A percentile compares a stretch with the other conserved stretches of the same genome.
Conservation (phyloP, 2,113 vertebrate genomes). For the Rhynchomys soricoides region DNA sequence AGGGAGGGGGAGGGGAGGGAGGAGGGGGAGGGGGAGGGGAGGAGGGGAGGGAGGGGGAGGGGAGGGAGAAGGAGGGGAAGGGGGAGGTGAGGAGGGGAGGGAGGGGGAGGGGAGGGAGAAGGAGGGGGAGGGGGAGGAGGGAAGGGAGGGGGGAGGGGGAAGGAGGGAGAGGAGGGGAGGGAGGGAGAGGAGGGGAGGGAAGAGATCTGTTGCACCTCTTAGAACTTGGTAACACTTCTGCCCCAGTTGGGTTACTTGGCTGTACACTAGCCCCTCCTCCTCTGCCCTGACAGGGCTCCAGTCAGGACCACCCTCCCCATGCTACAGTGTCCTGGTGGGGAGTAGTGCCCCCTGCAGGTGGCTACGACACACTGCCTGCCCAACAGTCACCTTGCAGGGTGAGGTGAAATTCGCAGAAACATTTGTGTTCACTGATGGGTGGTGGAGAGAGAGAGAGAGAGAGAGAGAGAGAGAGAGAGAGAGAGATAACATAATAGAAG, state of each 20-base stretch:
- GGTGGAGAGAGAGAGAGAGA: no score
- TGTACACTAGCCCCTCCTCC: no score
- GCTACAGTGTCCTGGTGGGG: background rate
- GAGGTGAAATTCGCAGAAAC: background rate
- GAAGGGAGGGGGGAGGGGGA: background rate
- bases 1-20: accelerated
- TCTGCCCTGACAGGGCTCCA: background rate
- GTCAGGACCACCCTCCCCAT: no score
- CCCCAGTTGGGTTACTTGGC: background rate
- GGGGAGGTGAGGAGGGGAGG: accelerated
- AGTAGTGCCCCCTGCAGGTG: background rate
- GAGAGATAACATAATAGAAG: background rate
- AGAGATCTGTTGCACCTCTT: no score
- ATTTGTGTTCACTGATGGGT: background rate
- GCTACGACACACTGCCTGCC: background rate
- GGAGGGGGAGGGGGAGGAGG: background rate
- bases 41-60: background rate
- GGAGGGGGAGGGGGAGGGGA: accelerated
- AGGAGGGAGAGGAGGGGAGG: background rate
- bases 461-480: no score
- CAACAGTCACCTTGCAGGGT: background rate
- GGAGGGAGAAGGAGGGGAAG: accelerated
- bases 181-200: background rate
- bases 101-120: no score
- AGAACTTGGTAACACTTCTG: background rate